phyloP scores from a whole-genome alignment of 2,797 vertebrate species.

The Anisognathus igniventris region DNA sequence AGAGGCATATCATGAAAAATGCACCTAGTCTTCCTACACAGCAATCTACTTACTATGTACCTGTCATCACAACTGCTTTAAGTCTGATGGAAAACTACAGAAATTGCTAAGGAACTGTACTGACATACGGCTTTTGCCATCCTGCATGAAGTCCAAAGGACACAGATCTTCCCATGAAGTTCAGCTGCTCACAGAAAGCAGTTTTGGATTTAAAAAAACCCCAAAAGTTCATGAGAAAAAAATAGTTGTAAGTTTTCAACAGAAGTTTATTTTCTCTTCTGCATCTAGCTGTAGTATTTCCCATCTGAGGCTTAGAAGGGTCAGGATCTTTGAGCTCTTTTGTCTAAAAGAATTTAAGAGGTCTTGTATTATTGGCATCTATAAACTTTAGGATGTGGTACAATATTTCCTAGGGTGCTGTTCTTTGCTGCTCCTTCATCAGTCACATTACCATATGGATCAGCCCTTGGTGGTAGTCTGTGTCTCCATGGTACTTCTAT shows the following conservation, averaged over 20 bases:
- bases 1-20: not conserved
- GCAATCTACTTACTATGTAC: not conserved
- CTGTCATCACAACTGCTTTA: not conserved
- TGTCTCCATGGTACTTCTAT: not conserved
- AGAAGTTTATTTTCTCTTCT: not conserved
- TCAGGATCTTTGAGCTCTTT: not conserved
- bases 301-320: not conserved
- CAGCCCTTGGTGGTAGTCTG: not conserved
- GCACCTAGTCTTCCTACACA: not conserved
- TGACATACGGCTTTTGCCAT: not conserved
- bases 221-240: not conserved
- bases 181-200: accelerated
- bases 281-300: not conserved
- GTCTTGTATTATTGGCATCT: not conserved
- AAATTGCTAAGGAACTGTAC: not conserved
- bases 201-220: not conserved
- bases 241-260: not conserved
- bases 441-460: not conserved
- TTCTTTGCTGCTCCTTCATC: not conserved
- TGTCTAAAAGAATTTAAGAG: not conserved
- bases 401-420: not conserved
- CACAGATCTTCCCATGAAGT: not conserved
- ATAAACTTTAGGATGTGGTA: not conserved
- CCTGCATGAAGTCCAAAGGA: not conserved
- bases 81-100: not conserved